Base-by-base conservation (phyloP, 2,797 vertebrate genomes). In the Crenuchus spilurus region DNA sequence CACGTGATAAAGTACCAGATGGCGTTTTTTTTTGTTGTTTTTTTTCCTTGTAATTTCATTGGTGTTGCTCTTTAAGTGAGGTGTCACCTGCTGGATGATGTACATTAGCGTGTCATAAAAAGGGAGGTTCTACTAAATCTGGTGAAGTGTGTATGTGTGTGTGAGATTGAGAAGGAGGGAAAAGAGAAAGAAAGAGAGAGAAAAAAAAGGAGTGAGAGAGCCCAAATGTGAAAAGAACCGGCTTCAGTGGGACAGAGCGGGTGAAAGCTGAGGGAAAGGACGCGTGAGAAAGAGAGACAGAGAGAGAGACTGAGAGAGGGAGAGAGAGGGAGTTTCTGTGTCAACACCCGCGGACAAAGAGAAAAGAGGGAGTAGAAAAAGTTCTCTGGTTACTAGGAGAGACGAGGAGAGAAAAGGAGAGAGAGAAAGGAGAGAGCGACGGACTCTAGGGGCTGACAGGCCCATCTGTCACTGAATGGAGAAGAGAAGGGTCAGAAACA, bases 381-480 rank as follows among this genome's bases (percentile, higher is more conserved):
- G 80, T 79, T 44, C 64, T 74, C 74, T 72, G 74, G 62, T 79
- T 82, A 79, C 74, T 55, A 79, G 58, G 70, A 74, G 80, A 79
- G 70, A 72, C 52, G 41, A 72, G 61, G 61, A 71, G 39, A 72
- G 65, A 72, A 33, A 35, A 69, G 51, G 51, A 55, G 68, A 61
- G 77, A 78, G 61, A 72, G 62, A 35, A 69, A 8, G 60, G 64
- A 57, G 70, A 70, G 48, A 49, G 20, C 51, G 57, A 64, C 37
- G 51, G 73, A 78, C 69, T 77, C 70, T 71, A 42, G 67, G 75
- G 44, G 77, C 74, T 82, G 80, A 66, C 77, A 75, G 33, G 28
- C 63, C 75, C 80, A 80, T 66, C 77, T 75, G 77, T 74, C 70
- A 79, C 71, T 76, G 75, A 77, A 61, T 67, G 70, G 65, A 79